A percentile compares a stretch with the other conserved stretches of the same genome.
Evolutionary conservation across 1,140 invertebrate species (phyloP).

Genomic region (Euglossa dilemma): DNA sequence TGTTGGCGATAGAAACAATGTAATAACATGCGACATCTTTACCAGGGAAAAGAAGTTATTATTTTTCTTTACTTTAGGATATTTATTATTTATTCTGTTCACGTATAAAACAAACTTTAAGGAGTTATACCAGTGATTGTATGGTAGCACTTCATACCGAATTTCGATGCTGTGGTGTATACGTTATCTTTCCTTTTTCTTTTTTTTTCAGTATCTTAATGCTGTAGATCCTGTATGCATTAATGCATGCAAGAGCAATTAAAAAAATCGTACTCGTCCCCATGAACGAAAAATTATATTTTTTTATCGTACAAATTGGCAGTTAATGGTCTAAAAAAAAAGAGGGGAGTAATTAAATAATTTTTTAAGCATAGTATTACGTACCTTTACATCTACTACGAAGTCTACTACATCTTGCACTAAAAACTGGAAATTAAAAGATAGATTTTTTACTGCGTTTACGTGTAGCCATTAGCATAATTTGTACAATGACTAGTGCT

Average conservation of each 20-base stretch:
- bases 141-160: conserved; percentile 31
- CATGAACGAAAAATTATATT: neutral
- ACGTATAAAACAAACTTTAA: conserved; percentile 20
- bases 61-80: conserved; percentile 56
- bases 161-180: conserved; percentile 44
- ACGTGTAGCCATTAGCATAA: conserved; percentile 47
- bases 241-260: conserved; percentile 50
- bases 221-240: conserved; percentile 36
- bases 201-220: conserved; percentile 7
- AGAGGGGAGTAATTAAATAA: neutral
- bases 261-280: conserved; percentile 2
- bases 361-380: conserved; percentile 27
- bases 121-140: conserved; percentile 35
- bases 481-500: conserved; percentile 55
- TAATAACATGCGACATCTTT: conserved; percentile 47
- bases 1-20: conserved; percentile 64
- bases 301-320: conserved; percentile 11
- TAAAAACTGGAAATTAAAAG: conserved; percentile 24
- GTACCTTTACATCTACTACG: conserved; percentile 5
- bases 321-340: neutral
- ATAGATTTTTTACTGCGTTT: conserved; percentile 43
- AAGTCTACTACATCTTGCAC: conserved; percentile 4
- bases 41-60: conserved; percentile 43
- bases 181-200: conserved; percentile 28
- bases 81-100: conserved; percentile 68